A percentile compares a stretch with the other conserved stretches of the same genome.
Conservation (phyloP, 2,888 invertebrate genomes). For the Sicus ferrugineus region DNA sequence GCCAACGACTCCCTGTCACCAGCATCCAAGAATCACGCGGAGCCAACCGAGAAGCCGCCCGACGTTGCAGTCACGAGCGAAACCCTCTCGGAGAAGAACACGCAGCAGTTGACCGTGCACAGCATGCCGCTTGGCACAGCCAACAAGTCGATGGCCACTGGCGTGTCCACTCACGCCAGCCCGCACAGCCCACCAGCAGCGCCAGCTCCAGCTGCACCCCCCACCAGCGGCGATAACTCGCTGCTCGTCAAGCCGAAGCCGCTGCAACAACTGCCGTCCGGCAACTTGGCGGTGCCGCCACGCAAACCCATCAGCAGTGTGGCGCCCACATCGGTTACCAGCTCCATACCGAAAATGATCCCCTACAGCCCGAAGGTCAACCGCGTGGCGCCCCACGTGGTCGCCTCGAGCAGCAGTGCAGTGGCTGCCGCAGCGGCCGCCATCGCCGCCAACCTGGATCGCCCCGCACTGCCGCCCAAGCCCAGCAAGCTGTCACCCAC, state of each 20-base stretch:
- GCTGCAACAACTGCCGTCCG: constrained; percentile 47
- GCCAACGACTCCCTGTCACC: constrained; percentile 3
- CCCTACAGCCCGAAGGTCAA: constrained; percentile 65
- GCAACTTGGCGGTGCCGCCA: constrained; percentile 63
- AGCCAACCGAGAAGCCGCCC: constrained; percentile 45
- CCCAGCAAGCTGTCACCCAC: constrained; percentile 69
- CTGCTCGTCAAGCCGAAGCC: constrained; percentile 62
- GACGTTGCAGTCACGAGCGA: constrained; percentile 58
- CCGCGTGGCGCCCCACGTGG: constrained; percentile 64
- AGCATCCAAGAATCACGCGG: constrained; percentile 30
- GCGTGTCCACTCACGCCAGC: constrained; percentile 53
- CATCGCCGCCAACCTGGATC: constrained; percentile 64
- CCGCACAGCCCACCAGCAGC: constrained; percentile 32
- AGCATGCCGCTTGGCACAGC: constrained; percentile 67
- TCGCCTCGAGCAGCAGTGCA: constrained; percentile 43
- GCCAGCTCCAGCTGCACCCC: neutral
- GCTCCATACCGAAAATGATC: constrained; percentile 61
- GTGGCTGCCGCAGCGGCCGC: constrained; percentile 38
- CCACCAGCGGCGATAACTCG: constrained; percentile 1
- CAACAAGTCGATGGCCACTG: constrained; percentile 62
- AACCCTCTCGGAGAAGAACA: constrained; percentile 54
- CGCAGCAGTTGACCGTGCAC: constrained; percentile 67
- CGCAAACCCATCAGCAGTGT: constrained; percentile 89
- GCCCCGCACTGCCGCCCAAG: constrained; percentile 85
- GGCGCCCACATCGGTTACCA: constrained; percentile 76